phyloP scores from a whole-genome alignment of 2,797 vertebrate genomes.

The Podargus strigoides region DNA sequence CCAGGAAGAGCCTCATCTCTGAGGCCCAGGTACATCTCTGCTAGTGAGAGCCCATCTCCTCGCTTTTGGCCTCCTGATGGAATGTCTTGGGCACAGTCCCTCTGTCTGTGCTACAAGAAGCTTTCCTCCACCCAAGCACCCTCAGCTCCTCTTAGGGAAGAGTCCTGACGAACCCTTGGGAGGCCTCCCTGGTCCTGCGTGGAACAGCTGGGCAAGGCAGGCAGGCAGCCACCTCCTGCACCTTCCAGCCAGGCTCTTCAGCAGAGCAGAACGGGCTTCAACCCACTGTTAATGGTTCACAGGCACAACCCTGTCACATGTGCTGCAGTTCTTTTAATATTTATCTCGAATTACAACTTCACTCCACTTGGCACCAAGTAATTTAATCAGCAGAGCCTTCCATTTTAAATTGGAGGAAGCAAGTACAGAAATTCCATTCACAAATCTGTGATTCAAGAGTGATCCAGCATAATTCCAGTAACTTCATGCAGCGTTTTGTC shows the following conservation, averaged over 20 bases:
- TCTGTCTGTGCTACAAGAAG: not conserved
- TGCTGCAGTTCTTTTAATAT: not conserved
- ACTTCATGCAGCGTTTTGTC: not conserved
- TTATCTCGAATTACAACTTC: not conserved
- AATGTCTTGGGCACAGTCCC: accelerated
- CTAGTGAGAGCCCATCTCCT: not conserved
- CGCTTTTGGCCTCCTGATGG: not conserved
- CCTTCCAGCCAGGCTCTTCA: not conserved
- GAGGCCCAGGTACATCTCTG: accelerated
- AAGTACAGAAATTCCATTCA: not conserved
- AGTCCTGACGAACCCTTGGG: accelerated
- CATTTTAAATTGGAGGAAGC: not conserved
- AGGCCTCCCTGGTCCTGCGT: not conserved
- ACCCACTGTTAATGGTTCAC: not conserved
- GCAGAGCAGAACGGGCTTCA: not conserved
- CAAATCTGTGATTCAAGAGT: not conserved
- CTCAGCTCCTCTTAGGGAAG: not conserved
- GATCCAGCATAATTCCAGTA: not conserved
- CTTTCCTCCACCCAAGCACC: no score
- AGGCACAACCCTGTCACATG: not conserved
- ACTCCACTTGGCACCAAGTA: not conserved
- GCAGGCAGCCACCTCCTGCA: not conserved
- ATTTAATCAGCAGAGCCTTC: not conserved
- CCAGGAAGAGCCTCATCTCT: not conserved
- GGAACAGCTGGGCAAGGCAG: not conserved